Base-by-base conservation (phyloP, 2,797 vertebrate genomes). In the Poliocrania exsul region DNA sequence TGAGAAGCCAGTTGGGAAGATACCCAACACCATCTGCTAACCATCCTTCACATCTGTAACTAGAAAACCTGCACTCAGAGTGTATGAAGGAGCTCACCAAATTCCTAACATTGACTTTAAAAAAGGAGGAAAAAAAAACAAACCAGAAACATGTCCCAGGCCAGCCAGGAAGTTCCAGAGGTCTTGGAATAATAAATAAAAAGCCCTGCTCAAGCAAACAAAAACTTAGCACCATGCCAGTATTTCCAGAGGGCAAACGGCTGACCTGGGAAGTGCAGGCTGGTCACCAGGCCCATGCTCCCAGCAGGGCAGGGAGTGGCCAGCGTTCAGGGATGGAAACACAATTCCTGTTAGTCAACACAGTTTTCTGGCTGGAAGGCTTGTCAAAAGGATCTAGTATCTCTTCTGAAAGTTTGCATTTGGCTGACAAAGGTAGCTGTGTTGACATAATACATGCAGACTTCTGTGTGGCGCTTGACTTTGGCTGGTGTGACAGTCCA, bases 131-230 rank as follows among this genome's bases (percentile, higher is more conserved):
- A 19, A 54, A 28, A 9, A 3, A 16, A 17, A 58, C 10, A 44
- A 67, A 75, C 24, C n/a, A 90, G 75, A 92, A 94, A 57, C 65
- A 62, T 10, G 10, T 94, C 72, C 40, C 69, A 92, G 85, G 90
- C 85, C 75, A 87, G 58, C 49, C 92, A 90, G 83, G 91, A 96
- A 95, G 93, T 96, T 96, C 93, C 92, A 87, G 92, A 96, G 74
- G 81, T 89, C 88, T 90, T 65, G 28, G 42, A 91, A 95, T 85
- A 96, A 95, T 64, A 94, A 94, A 92, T 78, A 92, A 49, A 94
- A 88, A 81, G 3, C 8, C 62, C 51, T 19, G 73, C 60, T 91
- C 35, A 10, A 81, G 77, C 91, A 88, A 95, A 96, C 92, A 96
- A 84, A 93, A 93, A 35, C 57, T 90, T 56, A 33, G 60, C 5